Percentiles rank a stretch among this genome's conserved stretches.
Conservation (phyloP, 1,140 invertebrate genomes). For the Neodiprion fabricii region DNA sequence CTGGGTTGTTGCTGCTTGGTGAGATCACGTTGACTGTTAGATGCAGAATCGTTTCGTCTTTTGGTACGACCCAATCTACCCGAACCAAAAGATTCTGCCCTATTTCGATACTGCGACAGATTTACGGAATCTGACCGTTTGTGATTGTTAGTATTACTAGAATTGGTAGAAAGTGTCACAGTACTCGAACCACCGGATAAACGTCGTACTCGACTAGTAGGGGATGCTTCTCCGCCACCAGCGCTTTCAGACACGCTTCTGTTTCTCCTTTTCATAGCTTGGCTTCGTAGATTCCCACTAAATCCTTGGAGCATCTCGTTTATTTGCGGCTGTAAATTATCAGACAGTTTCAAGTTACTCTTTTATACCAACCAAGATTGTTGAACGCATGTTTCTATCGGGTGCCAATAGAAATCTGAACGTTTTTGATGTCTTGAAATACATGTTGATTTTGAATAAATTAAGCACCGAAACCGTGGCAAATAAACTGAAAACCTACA, state of each 20-base stretch:
- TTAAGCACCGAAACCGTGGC: too few relatives aligned
- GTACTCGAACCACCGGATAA: conserved; percentile 54
- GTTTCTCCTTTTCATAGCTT: conserved; percentile 62
- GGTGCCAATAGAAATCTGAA: too few relatives aligned
- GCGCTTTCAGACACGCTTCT: conserved; percentile 68
- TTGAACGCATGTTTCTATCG: neutral
- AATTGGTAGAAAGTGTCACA: conserved; percentile 43
- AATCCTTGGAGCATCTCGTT: conserved; percentile 63
- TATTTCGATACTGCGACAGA: conserved; percentile 46
- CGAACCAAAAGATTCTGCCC: conserved; percentile 55
- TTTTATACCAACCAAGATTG: neutral
- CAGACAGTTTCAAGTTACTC: neutral
- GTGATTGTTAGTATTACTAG: conserved; percentile 25
- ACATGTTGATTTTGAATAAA: too few relatives aligned
- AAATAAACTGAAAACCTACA: too few relatives aligned
- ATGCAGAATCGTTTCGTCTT: conserved; percentile 36
- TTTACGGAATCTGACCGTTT: conserved; percentile 40
- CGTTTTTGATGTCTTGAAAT: too few relatives aligned
- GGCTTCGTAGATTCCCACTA: conserved; percentile 51
- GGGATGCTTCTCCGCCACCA: conserved; percentile 42
- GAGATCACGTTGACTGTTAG: conserved; percentile 37
- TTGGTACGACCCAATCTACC: conserved; percentile 43
- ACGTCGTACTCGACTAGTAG: conserved; percentile 47
- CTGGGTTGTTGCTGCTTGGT: conserved; percentile 34
- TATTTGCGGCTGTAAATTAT: conserved; percentile 59